Conservation (phyloP, 1,140 invertebrate species). For the Meloidogyne hapla region DNA sequence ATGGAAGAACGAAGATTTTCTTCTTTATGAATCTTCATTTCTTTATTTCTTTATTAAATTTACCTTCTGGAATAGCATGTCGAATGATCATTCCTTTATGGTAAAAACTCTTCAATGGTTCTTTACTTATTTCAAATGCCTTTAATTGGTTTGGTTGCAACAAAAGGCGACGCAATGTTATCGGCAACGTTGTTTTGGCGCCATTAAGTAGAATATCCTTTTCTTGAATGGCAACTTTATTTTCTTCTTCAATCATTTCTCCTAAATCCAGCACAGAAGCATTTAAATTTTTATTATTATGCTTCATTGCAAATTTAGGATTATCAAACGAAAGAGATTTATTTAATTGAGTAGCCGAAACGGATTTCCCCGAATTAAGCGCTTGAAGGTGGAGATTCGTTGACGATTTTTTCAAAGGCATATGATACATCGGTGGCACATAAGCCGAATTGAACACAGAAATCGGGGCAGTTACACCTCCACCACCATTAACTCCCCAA, state of each 20-base stretch:
- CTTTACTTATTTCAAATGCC: background rate
- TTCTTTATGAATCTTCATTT: no score
- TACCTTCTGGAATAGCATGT: background rate
- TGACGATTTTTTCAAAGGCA: background rate
- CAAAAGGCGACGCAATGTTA: conserved; percentile 1
- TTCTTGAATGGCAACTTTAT: background rate
- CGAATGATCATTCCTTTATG: conserved; percentile 2
- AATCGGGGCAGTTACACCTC: background rate
- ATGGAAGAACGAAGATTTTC: no score
- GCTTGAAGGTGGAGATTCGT: background rate
- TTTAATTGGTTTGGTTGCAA: background rate
- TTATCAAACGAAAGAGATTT: background rate
- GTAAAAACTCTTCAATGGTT: background rate
- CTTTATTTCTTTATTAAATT: no score
- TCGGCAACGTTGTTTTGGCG: background rate
- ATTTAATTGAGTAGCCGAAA: background rate
- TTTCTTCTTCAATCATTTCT: background rate
- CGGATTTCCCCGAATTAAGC: background rate
- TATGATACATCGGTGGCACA: background rate
- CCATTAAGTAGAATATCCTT: background rate
- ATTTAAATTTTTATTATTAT: background rate
- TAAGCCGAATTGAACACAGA: background rate
- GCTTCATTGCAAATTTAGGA: background rate
- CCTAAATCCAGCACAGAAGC: background rate
- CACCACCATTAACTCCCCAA: background rate